phyloP scores from a whole-genome alignment of 2,888 invertebrate genomes.

The Synanthedon tipuliformis region DNA sequence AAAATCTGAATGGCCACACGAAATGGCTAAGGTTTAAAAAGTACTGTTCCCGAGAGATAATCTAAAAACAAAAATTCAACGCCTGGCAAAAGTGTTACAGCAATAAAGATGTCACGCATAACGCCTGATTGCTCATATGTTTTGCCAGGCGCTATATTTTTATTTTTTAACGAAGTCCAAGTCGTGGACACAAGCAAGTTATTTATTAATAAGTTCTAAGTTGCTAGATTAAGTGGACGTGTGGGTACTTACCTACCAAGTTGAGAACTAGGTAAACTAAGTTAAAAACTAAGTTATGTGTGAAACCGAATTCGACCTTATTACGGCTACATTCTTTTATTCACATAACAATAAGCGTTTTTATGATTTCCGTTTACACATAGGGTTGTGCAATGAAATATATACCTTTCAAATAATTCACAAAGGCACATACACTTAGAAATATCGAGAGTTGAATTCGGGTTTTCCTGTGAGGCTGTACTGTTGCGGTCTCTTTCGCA shows the following conservation, averaged over 20 bases:
- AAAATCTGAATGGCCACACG: too few species aligned
- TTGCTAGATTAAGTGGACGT: too few species aligned
- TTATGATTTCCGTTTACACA: conserved; percentile 39
- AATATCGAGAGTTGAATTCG: conserved; percentile 65
- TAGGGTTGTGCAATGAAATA: conserved; percentile 50
- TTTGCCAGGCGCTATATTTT: too few species aligned
- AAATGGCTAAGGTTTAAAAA: too few species aligned
- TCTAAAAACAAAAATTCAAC: too few species aligned
- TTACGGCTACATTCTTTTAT: background rate
- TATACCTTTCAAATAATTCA: conserved; percentile 63
- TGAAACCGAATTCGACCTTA: background rate
- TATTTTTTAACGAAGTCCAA: too few species aligned
- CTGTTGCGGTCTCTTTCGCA: conserved; percentile 17
- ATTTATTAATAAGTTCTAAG: too few species aligned
- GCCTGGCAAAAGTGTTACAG: too few species aligned
- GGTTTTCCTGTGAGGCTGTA: conserved; percentile 61
- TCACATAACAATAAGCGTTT: background rate
- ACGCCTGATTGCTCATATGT: too few species aligned
- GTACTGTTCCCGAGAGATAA: too few species aligned
- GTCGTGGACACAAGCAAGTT: too few species aligned
- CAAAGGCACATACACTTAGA: conserved; percentile 62
- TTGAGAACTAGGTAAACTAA: background rate
- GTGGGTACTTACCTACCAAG: background rate
- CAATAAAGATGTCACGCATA: too few species aligned
- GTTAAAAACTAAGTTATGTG: background rate